Conservation (phyloP, 2,113 vertebrate genomes). For the Hiodon tergisus region DNA sequence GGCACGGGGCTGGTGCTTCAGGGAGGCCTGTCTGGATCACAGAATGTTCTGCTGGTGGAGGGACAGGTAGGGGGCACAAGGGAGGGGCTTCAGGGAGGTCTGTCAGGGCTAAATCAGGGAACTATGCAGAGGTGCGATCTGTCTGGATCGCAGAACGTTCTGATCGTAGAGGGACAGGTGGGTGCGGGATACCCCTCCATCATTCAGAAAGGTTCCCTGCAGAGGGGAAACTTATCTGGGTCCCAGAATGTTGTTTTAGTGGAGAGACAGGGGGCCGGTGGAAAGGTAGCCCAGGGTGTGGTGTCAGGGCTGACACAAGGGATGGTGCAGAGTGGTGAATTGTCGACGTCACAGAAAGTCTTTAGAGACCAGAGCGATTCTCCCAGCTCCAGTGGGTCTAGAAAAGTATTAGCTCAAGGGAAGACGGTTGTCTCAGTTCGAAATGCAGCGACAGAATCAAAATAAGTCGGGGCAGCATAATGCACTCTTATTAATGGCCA, state of each 20-base stretch:
- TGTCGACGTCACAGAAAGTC: neutral
- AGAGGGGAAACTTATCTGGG: neutral
- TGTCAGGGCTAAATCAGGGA: neutral
- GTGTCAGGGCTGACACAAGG: neutral
- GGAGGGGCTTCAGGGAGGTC: constrained; percentile 22
- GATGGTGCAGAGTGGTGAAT: neutral
- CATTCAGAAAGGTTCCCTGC: constrained; percentile 19
- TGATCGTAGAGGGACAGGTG: constrained; percentile 23
- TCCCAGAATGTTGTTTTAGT: constrained; percentile 14
- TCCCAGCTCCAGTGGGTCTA: neutral
- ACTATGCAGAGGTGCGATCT: neutral
- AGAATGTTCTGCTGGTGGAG: neutral
- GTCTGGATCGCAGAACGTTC: constrained; percentile 23
- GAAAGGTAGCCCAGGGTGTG: neutral
- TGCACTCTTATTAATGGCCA: too few relatives aligned
- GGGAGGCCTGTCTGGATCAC: constrained; percentile 4
- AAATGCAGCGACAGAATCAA: too few relatives aligned
- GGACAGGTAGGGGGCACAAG: constrained; percentile 32
- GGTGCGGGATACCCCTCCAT: constrained; percentile 12
- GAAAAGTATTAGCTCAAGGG: too few relatives aligned
- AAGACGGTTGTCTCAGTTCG: too few relatives aligned
- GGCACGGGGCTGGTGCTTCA: neutral
- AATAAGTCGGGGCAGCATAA: too few relatives aligned
- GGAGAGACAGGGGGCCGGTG: constrained; percentile 7
- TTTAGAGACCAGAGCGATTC: neutral